Evolutionary conservation across 2,113 vertebrate genomes (phyloP).

Genomic region (Holacanthus passer): DNA sequence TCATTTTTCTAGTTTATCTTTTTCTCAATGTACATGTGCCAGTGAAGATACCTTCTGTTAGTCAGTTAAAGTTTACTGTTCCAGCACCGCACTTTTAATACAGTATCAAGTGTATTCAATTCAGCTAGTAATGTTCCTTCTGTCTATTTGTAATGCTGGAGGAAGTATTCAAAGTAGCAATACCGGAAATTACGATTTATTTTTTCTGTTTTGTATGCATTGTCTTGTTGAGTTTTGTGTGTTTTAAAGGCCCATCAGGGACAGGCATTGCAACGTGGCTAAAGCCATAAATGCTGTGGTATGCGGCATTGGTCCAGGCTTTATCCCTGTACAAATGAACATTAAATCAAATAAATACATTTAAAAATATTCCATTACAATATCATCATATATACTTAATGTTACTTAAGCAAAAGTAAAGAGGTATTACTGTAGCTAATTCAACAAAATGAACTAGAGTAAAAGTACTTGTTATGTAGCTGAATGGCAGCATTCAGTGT

Average conservation of each 20-base stretch:
- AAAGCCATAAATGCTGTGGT: background rate
- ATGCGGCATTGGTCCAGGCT: background rate
- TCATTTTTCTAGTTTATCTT: background rate
- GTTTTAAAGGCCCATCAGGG: background rate
- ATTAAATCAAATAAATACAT: background rate
- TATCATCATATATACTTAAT: background rate
- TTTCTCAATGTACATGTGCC: background rate
- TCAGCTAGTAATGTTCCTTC: background rate
- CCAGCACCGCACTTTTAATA: background rate
- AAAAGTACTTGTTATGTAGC: background rate
- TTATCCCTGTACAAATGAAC: background rate
- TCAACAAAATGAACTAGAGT: background rate
- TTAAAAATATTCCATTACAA: background rate
- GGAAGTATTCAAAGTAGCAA: background rate
- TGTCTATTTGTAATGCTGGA: background rate
- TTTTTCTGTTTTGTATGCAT: background rate
- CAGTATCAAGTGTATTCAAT: background rate
- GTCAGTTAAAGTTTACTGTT: background rate
- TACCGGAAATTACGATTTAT: background rate
- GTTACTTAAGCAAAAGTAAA: background rate
- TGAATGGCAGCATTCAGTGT: background rate
- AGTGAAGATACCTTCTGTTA: background rate
- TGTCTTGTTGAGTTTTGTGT: background rate
- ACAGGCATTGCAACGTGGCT: background rate
- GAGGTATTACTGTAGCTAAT: background rate